Evolutionary conservation across 2,888 invertebrate species (phyloP), one percentile per base, ranked within the genome.

Genomic region (Theretra japonica): DNA sequence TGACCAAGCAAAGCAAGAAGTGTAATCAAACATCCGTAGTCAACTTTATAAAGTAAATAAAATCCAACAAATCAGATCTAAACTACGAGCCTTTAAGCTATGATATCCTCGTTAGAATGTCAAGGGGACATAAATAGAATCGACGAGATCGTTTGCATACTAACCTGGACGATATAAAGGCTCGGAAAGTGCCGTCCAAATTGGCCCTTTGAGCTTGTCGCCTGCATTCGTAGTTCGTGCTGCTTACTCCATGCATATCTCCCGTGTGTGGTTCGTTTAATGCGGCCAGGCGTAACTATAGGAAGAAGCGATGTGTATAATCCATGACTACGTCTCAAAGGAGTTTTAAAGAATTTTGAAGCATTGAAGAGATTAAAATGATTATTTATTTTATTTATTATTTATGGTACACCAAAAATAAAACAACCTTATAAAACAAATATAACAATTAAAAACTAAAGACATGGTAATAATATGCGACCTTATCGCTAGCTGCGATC

Each of bases 181-280:
- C 98, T 80, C 98, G 96, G 95, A 98, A 99, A 72, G 98, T 98
- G 74, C 98, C 98, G 79, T 96, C 95, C 76, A 98, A 95, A 65
- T 98, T 98, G 21, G 98, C 98, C 78, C 97, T 95, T 76, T 97
- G 96, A 0, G 99, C 97, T 93, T 99, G 98, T 74, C 98, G 96
- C 90, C 98, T 98, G 88, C 99, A 99, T 78, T 97, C 96, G 84
- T 98, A 98, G 94, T 99, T 99, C 25, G 98, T 98, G 60, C 98
- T 98, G 74, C 98, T 96, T 53, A 99, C 97, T 0, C 99, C 99
- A 82, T 97, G 97, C 95, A 99, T 96, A 86, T 98, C 97, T 6
- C 99, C 99, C 5, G 96, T 96, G 85, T 97, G 97, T 0, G 99
- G 98, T 86, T 98, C 97, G 91, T 99, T 99, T 78, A 99, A 93